These are phyloP conservation scores for Oplegnathus fasciatus DNA, from an alignment of 2,113 vertebrate genomes.

Conservation along the genomic window DNA sequence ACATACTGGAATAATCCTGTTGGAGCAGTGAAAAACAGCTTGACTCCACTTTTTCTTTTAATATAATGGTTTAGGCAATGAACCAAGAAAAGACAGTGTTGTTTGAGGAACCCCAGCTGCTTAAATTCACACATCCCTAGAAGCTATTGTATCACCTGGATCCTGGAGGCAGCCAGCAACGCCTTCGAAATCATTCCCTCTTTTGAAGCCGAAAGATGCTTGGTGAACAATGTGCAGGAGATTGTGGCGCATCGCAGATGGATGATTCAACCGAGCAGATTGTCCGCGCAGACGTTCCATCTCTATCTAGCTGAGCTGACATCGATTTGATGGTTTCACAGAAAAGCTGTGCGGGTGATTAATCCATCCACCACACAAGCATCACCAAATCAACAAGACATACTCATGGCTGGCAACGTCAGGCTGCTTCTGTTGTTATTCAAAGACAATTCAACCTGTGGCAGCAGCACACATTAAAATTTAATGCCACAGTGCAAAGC, in stretches of 20 bases:
- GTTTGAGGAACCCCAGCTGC: conserved; percentile 79
- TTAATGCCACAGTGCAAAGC: conserved; percentile 29
- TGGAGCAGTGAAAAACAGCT: conserved; percentile 66
- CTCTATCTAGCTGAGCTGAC: conserved; percentile 71
- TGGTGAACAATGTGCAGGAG: conserved; percentile 61
- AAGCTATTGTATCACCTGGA: conserved; percentile 81
- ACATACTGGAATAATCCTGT: conserved; percentile 80
- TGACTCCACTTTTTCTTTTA: conserved; percentile 60
- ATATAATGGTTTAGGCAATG: conserved; percentile 73
- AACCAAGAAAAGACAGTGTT: conserved; percentile 66
- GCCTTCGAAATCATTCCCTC: conserved; percentile 44
- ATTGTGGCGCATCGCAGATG: conserved; percentile 51
- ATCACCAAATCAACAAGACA: conserved; percentile 56
- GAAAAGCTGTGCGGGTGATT: conserved; percentile 62
- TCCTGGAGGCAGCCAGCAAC: conserved; percentile 36
- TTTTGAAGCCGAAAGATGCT: conserved; percentile 55
- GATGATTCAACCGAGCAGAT: conserved; percentile 67
- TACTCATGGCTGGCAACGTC: conserved; percentile 15
- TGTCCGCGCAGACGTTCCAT: conserved; percentile 62
- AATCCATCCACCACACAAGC: conserved; percentile 49
- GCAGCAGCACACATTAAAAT: conserved; percentile 38
- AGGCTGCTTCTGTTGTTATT: conserved; percentile 46
- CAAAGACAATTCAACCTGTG: conserved; percentile 54
- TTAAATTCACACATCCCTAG: conserved; percentile 70
- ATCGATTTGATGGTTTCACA: conserved; percentile 72